Base-by-base conservation (phyloP, 2,797 vertebrate genomes). In the Euthynnus affinis region DNA sequence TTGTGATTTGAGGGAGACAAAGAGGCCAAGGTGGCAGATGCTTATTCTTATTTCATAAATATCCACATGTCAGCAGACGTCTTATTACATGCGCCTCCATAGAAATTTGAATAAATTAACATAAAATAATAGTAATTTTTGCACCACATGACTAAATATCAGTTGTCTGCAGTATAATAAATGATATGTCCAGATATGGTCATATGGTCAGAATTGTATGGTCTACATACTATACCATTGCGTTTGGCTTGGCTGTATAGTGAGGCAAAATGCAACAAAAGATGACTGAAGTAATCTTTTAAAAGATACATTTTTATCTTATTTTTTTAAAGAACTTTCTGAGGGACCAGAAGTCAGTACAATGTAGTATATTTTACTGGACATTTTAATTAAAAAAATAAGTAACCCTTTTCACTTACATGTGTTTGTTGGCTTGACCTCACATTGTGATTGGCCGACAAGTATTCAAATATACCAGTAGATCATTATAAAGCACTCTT, bases 241-340 rank as follows among this genome's bases (percentile, higher is more conserved):
- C n/a, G 62, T n/a, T 51, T 51, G n/a, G 14, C 18, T 32, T 64
- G 10, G 8, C 9, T 63, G 8, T 5, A 44, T 9, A 29, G 44
- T 29, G 9, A 48, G 18, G 25, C 60, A 48, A 61, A 22, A 25
- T 44, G 40, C 14, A 17, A 61, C 42, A 63, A 48, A 63, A 63
- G 2, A 2, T 0, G 1, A 15, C 27, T 2, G 20, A 49, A 14
- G 7, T n/a, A n/a, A n/a, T n/a, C n/a, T n/a, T n/a, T n/a, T n/a
- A n/a, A n/a, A n/a, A n/a, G n/a, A n/a, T n/a, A n/a, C n/a, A n/a
- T n/a, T n/a, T n/a, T n/a, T n/a, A n/a, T n/a, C n/a, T n/a, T n/a
- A n/a, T n/a, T n/a, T n/a, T n/a, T n/a, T n/a, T n/a, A n/a, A 34
- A 22, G 20, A 22, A 6, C n/a, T 17, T 23, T 37, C 20, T 12